Percentiles rank a stretch among this genome's conserved stretches.
phyloP scores from a whole-genome alignment of 2,888 invertebrate species.

The Drosophila setosimentum region DNA sequence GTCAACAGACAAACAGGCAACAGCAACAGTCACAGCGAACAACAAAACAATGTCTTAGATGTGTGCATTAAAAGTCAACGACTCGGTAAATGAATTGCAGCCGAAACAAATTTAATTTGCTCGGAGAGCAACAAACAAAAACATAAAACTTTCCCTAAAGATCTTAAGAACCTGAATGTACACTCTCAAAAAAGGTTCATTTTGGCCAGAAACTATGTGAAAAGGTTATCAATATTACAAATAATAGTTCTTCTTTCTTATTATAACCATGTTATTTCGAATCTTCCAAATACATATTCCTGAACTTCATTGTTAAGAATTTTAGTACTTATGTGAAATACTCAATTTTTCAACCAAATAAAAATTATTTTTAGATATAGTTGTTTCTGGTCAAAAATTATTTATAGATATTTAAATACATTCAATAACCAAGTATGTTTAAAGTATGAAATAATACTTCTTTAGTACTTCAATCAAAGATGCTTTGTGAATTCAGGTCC shows the following conservation, averaged over 20 bases:
- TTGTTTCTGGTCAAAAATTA: background rate
- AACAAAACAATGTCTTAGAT: slow-evolving; percentile 64
- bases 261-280: background rate
- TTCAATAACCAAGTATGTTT: background rate
- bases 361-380: background rate
- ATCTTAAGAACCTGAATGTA: background rate
- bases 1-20: slow-evolving; percentile 34
- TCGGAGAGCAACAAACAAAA: slow-evolving; percentile 42
- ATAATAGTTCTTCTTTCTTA: too few species aligned
- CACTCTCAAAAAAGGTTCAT: too few species aligned
- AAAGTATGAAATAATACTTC: background rate
- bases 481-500: background rate
- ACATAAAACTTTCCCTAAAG: slow-evolving; percentile 36
- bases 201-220: background rate
- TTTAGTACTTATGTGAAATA: background rate
- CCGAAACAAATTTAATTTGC: slow-evolving; percentile 74
- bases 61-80: slow-evolving; percentile 79
- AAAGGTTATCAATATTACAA: background rate
- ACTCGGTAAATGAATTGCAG: slow-evolving; percentile 77
- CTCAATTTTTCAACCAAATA: background rate
- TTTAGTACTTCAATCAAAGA: background rate
- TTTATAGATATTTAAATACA: background rate
- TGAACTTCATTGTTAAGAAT: background rate
- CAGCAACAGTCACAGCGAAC: slow-evolving; percentile 18
- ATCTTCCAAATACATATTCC: background rate